Conservation (phyloP, 2,888 invertebrate genomes). For the Callyntrura sp. region DNA sequence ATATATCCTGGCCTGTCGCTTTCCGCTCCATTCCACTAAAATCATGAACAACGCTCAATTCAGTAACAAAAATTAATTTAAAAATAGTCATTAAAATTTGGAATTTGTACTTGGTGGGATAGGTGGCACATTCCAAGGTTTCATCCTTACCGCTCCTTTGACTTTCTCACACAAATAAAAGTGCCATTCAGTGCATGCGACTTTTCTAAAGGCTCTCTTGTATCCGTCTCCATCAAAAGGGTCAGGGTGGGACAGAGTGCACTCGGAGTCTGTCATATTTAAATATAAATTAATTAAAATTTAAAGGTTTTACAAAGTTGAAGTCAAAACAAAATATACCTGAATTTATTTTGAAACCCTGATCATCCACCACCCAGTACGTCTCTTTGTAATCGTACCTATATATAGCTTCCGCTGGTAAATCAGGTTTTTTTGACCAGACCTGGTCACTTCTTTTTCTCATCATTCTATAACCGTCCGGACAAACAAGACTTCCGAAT, state of each 20-base stretch:
- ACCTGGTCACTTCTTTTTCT: not conserved
- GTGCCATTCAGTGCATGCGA: constrained; percentile 51
- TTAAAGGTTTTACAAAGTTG: too few species aligned
- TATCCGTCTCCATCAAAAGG: not conserved
- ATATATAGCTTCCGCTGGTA: not conserved
- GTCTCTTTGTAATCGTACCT: constrained; percentile 58
- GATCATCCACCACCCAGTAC: constrained; percentile 57
- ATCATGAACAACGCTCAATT: not conserved
- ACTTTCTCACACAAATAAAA: constrained; percentile 61
- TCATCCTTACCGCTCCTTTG: not conserved
- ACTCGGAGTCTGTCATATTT: constrained; percentile 7
- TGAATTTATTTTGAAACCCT: constrained; percentile 11
- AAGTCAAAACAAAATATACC: too few species aligned
- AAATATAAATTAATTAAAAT: too few species aligned
- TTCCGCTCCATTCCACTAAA: constrained; percentile 33
- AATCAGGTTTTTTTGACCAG: constrained; percentile 4
- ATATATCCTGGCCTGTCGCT: constrained; percentile 13
- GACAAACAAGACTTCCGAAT: constrained; percentile 55
- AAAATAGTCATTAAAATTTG: too few species aligned
- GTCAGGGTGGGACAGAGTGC: constrained; percentile 1
- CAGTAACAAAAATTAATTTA: not conserved
- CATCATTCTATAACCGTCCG: constrained; percentile 23
- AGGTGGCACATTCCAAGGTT: not conserved
- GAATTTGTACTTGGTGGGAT: not conserved
- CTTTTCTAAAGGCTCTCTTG: not conserved